Evolutionary conservation across 2,888 invertebrate genomes (phyloP).

Genomic region (Drosophila seclusa): DNA sequence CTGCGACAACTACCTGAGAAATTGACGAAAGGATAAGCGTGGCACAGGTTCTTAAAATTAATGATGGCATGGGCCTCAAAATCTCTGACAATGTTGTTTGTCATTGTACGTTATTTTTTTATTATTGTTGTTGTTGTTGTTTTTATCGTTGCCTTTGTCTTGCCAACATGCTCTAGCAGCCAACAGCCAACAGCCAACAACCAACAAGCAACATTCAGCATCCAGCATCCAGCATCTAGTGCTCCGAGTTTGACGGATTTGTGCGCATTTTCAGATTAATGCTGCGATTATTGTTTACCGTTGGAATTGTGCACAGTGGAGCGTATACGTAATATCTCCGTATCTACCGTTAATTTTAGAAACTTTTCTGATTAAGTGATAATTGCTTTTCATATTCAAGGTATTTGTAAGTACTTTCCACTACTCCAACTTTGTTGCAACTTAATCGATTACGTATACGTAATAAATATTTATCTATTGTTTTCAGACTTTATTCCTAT

Average conservation of each 20-base stretch:
- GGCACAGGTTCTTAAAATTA: conserved; percentile 65
- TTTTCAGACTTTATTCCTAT: background rate
- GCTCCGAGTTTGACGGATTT: conserved; percentile 76
- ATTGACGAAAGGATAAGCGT: conserved; percentile 52
- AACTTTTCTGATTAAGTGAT: background rate
- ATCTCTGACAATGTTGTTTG: conserved; percentile 66
- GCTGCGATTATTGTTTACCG: conserved; percentile 78
- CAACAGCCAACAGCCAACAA: background rate
- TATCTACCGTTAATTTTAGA: background rate
- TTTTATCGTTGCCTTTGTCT: conserved; percentile 36
- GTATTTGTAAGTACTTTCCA: background rate
- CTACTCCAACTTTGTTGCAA: background rate
- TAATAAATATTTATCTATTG: background rate
- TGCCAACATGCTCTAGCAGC: background rate
- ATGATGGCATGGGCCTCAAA: conserved; percentile 61
- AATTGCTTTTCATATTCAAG: background rate
- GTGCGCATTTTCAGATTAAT: conserved; percentile 79
- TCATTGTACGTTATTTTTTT: conserved; percentile 38
- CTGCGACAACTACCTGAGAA: conserved; percentile 54
- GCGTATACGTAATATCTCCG: background rate
- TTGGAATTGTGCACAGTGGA: conserved; percentile 64
- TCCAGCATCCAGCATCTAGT: conserved; percentile 7
- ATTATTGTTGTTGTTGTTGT: background rate
- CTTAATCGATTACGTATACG: background rate
- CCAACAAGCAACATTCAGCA: background rate